Evolutionary conservation across 2,113 vertebrate species (phyloP), one percentile per base, ranked within the genome.

Genomic region (Danio rerio): DNA sequence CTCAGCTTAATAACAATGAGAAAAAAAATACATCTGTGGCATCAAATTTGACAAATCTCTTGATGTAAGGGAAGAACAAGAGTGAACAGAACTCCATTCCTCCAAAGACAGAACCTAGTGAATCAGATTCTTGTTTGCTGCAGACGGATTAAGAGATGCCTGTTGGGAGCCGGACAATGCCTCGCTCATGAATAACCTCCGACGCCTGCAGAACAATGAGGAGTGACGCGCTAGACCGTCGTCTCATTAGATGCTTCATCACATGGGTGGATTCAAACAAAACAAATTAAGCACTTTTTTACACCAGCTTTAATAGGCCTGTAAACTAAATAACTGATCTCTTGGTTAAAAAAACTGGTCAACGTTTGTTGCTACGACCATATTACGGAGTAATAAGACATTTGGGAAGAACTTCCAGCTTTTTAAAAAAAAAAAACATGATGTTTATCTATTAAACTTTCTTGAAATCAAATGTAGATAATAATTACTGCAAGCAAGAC

Each of bases 91-190:
- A 56, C 53, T 50, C 18, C 13, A 21, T 58, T 50, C 62, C 42
- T 52, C 47, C 42, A 70, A 21, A 59, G 69, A 53, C 49, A 72
- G 47, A 84, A 73, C 40, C 66, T 40, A 59, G 65, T 70, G 45
- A 77, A 77, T 55, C 53, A 73, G 78, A 50, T 59, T 76, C 47
- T 80, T 50, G 55, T 86, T 69, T 78, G 81, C 78, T 59, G 70
- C 81, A 83, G 85, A 85, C 78, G 20, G 72, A 87, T 83, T 84
- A 85, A 66, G 83, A 82, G 77, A 83, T 62, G 83, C 82, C 83
- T 84, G 81, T 84, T 86, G 77, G 73, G 87, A 83, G 84, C 81
- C 47, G 82, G 82, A 88, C 83, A 84, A 84, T 70, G 78, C 78
- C 59, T 77, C 16, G 49, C 66, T 79, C 74, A 71, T 85, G 55